Evolutionary conservation across 2,797 vertebrate species (phyloP), one percentile per base, ranked within the genome.

Genomic region (Bradypodion pumilum): DNA sequence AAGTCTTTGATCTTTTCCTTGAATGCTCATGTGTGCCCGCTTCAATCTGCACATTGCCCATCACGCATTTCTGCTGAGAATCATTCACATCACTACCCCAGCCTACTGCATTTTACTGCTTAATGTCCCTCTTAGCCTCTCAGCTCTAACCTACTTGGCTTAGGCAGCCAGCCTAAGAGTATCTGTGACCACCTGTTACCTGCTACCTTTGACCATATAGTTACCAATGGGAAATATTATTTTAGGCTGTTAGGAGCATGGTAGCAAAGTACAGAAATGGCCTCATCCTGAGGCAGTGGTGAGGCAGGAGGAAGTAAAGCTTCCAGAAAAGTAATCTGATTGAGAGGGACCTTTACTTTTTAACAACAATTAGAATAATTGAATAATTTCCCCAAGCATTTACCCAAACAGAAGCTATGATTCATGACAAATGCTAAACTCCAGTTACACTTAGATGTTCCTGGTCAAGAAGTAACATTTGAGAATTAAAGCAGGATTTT

Each of bases 91-190:
- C 80, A 29, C 59, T 44, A 46, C 80, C 74, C 62, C 85, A 87
- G 73, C 10, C 12, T 9, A 44, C 78, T 72, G 1, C 2, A 80
- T 84, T 87, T 88, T 37, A 46, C 3, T 66, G 4, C 59, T 37
- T 72, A 79, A 85, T 82, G 78, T 73, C 75, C 74, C 59, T 75
- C 5, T 69, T 72, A 85, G 16, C 23, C 76, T 49, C 5, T 82
- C 49, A 49, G 65, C 1, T 44, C 27, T n/a, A 78, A 56, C 73
- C 60, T 37, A 81, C 40, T 56, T 32, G 8, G 2, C 37, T 83
- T 78, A 72, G 3, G 46, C 25, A 88, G 68, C 78, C 32, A 87
- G 12, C 32, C n/a, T 80, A n/a, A 80, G 29, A 72, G 73, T 81
- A 70, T 40, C 29, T 82, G 8, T 79, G 63, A 44, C 32, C 60